A percentile compares a stretch with the other conserved stretches of the same genome.
These are phyloP conservation scores for Cyprinodon tularosa DNA, from an alignment of 2,113 vertebrate genomes.

Conservation along the genomic window DNA sequence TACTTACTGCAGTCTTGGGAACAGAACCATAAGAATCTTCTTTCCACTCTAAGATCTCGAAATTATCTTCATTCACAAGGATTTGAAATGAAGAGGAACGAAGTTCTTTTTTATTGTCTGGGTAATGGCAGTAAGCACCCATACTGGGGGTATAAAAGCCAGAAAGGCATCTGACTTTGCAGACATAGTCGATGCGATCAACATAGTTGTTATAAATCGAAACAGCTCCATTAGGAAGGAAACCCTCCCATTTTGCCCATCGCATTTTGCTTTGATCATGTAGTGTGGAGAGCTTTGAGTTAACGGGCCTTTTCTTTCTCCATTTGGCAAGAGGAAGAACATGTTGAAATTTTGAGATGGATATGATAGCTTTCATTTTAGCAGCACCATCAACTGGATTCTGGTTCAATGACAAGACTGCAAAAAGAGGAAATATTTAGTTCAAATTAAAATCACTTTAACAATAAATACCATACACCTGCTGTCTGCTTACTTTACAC, in stretches of 20 bases:
- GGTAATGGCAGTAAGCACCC: conserved; percentile 51
- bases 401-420: not conserved
- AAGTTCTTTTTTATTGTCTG: conserved; percentile 32
- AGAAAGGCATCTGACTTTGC: conserved; percentile 51
- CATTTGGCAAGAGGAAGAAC: not conserved
- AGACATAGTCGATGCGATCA: conserved; percentile 55
- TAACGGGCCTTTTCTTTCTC: not conserved
- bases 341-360: not conserved
- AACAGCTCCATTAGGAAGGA: conserved; percentile 49
- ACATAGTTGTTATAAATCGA: conserved; percentile 56
- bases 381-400: not conserved
- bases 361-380: not conserved
- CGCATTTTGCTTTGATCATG: conserved; percentile 14
- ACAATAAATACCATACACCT: too few relatives aligned
- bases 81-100: conserved; percentile 41
- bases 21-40: conserved; percentile 43
- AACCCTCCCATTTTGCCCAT: conserved; percentile 49
- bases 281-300: not conserved
- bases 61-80: conserved; percentile 66
- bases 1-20: conserved; percentile 46
- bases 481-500: not conserved
- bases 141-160: conserved; percentile 56
- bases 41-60: conserved; percentile 71
- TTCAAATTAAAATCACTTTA: too few relatives aligned
- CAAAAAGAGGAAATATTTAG: not conserved